Evolutionary conservation across 2,888 invertebrate genomes (phyloP), one percentile per base, ranked within the genome.

Genomic region (Drosophila ezoana): DNA sequence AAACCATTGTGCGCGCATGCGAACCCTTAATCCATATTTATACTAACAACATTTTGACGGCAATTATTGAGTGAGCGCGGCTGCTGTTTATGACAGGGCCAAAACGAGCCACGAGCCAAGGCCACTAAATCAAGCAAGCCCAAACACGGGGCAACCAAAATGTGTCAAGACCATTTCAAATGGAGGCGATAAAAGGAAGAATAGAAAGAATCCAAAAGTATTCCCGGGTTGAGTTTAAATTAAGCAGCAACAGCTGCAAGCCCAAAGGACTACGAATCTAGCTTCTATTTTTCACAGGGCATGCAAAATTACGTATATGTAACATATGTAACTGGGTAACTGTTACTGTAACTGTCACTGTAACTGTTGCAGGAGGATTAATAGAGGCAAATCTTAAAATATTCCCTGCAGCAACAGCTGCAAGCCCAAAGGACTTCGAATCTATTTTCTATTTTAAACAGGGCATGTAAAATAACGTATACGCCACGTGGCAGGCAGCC

Each of bases 231-330:
- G 8, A 8, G 28, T 28, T 8, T 6, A 28, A 28, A 28, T 28
- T 8, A 8, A 28, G 8, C 28, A 8, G 28, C 28, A 8, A 28
- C 28, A 28, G 28, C 8, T 28, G 35, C 35, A 11, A 9, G 13
- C 13, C 8, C 16, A 16, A 49, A 20, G 35, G 9, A 49, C 10
- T 10, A 9, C 18, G 13, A 33, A 35, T 10, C 18, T n/a, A 8
- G 16, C 13, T 4, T 3, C 18, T 9, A 40, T 20, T 59, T 32
- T n/a, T 16, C 10, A 10, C 28, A 28, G 28, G 8, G 28, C 49
- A 60, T 47, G 10, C n/a, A 54, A 63, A 49, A 73, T 67, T 67
- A 65, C 72, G 75, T 67, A 84, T 81, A 76, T n/a, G n/a, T n/a
- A n/a, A n/a, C n/a, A n/a, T n/a, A n/a, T n/a, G n/a, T n/a, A n/a